Conservation (phyloP, 2,888 invertebrate genomes). For the Perizoma affinitatum region DNA sequence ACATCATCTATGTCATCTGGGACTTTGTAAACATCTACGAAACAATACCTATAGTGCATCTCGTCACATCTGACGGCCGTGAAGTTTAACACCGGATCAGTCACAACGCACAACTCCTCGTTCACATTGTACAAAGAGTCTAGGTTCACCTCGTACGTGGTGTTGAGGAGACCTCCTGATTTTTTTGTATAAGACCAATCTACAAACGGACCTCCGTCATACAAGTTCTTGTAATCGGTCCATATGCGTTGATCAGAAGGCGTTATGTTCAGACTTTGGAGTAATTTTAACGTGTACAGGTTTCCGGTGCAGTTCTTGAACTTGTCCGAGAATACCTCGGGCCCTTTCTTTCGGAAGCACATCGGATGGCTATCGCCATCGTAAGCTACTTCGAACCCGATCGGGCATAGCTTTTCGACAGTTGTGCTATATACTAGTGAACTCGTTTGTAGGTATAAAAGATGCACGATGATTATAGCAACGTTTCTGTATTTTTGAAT, state of each 20-base stretch:
- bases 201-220: slow-evolving; percentile 72
- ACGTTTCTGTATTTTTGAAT: slow-evolving; percentile 43
- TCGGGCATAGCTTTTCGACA: slow-evolving; percentile 56
- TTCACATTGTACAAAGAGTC: slow-evolving; percentile 48
- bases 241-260: slow-evolving; percentile 60
- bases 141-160: slow-evolving; percentile 54
- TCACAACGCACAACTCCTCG: slow-evolving; percentile 65
- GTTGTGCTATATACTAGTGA: slow-evolving; percentile 44
- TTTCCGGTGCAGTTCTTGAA: slow-evolving; percentile 71
- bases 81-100: slow-evolving; percentile 59
- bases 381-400: slow-evolving; percentile 64
- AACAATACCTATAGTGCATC: slow-evolving; percentile 68
- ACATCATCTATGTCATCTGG: slow-evolving; percentile 16
- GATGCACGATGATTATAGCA: slow-evolving; percentile 41
- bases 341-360: slow-evolving; percentile 69
- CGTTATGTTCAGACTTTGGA: slow-evolving; percentile 55
- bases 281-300: slow-evolving; percentile 59
- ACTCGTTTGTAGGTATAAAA: slow-evolving; percentile 45
- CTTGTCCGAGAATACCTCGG: slow-evolving; percentile 65
- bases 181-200: slow-evolving; percentile 66
- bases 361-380: slow-evolving; percentile 45
- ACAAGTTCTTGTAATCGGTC: slow-evolving; percentile 71
- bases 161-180: slow-evolving; percentile 54
- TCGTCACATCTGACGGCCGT: slow-evolving; percentile 65
- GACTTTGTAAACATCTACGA: slow-evolving; percentile 62